Evolutionary conservation across 2,888 invertebrate species (phyloP).

Genomic region (Lasioglossum malachurum): DNA sequence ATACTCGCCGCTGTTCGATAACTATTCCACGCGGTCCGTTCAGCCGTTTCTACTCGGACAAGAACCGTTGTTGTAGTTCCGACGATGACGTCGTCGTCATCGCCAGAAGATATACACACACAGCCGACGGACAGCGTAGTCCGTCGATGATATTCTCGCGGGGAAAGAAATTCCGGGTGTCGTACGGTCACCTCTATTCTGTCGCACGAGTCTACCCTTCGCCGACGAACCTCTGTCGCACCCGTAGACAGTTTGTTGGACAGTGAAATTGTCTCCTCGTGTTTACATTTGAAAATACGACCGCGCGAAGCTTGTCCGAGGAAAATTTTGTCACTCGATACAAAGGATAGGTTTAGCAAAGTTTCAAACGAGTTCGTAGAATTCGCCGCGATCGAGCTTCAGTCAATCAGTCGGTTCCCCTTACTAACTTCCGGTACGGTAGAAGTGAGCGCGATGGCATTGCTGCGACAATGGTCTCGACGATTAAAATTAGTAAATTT

Average conservation of each 20-base stretch:
- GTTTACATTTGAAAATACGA: neutral
- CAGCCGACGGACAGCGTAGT: conserved; percentile 3
- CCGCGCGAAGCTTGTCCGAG: neutral
- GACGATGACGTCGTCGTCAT: conserved; percentile 24
- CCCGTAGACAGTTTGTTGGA: conserved; percentile 2
- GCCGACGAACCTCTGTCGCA: conserved; percentile 2
- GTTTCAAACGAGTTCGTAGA: neutral
- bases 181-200: neutral
- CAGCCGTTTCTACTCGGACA: conserved; percentile 58
- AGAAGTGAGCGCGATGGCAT: neutral
- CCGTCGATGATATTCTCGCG: conserved; percentile 41
- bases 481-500: too few species aligned
- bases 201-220: conserved; percentile 1
- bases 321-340: neutral
- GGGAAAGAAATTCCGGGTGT: conserved; percentile 63
- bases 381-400: neutral
- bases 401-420: neutral
- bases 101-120: neutral
- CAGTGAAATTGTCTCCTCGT: neutral
- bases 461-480: neutral
- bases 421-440: neutral
- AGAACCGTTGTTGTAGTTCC: conserved; percentile 34
- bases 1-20: conserved; percentile 49
- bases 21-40: conserved; percentile 46
- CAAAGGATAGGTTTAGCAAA: neutral